Percentiles rank a stretch among this genome's conserved stretches.
Conservation (phyloP, 2,113 vertebrate species). For the Mastomys natalensis region DNA sequence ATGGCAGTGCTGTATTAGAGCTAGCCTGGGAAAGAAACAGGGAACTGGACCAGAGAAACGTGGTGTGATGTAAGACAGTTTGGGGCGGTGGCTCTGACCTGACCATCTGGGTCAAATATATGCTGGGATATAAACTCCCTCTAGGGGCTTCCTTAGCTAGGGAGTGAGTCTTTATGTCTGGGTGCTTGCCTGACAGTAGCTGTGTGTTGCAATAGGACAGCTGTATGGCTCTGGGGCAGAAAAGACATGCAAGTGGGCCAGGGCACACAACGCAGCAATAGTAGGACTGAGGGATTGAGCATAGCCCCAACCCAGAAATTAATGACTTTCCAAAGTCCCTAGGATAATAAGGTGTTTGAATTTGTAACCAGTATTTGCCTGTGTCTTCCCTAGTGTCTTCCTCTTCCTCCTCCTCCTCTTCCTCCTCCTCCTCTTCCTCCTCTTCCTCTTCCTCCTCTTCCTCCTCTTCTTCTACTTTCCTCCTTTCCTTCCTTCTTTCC, state of each 20-base stretch:
- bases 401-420: too few relatives aligned
- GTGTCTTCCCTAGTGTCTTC: not conserved
- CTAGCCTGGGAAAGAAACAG: rapidly evolving
- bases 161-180: not conserved
- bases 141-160: not conserved
- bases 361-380: not conserved
- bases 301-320: too few relatives aligned
- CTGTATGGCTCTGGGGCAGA: not conserved
- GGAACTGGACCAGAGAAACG: not conserved
- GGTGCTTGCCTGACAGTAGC: not conserved
- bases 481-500: too few relatives aligned
- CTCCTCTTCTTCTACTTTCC: too few relatives aligned
- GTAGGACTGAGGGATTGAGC: not conserved
- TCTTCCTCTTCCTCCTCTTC: too few relatives aligned
- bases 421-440: too few relatives aligned
- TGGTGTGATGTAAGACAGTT: not conserved
- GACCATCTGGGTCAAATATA: too few relatives aligned
- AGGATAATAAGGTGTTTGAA: not conserved
- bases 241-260: not conserved
- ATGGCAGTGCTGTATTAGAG: not conserved
- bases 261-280: rapidly evolving
- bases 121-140: not conserved
- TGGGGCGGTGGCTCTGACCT: not conserved
- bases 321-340: not conserved
- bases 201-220: not conserved